These are phyloP conservation scores for Pseudochromis fuscus DNA, from an alignment of 2,797 vertebrate species.

Conservation along the genomic window DNA sequence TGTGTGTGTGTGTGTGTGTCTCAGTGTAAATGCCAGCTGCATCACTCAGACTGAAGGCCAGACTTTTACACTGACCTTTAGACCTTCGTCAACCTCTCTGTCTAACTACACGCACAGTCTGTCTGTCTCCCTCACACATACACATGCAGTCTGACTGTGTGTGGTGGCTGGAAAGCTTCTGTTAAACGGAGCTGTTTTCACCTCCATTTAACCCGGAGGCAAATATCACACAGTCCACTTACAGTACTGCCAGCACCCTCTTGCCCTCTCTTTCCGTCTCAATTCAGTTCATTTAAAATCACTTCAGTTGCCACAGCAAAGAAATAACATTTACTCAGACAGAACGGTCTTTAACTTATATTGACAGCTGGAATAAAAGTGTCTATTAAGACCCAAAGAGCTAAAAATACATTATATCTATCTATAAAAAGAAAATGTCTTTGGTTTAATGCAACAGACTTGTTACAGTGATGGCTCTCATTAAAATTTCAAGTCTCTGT, in stretches of 20 bases:
- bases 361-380: neutral
- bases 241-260: slow-evolving; percentile 1
- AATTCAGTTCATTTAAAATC: slow-evolving; percentile 12
- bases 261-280: neutral
- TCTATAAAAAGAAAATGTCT: too few relatives aligned
- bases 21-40: slow-evolving; percentile 59
- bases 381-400: too few relatives aligned
- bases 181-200: slow-evolving; percentile 48
- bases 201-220: slow-evolving; percentile 64
- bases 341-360: neutral
- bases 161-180: slow-evolving; percentile 46
- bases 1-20: neutral
- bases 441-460: neutral
- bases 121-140: slow-evolving; percentile 25
- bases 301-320: neutral
- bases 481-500: too few relatives aligned
- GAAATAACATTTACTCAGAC: neutral
- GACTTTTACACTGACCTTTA: slow-evolving; percentile 71
- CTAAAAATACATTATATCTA: too few relatives aligned
- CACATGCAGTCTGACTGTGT: slow-evolving; percentile 19
- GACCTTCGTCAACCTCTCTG: slow-evolving; percentile 64
- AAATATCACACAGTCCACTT: slow-evolving; percentile 48
- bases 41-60: slow-evolving; percentile 60
- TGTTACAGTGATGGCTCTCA: neutral
- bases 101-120: slow-evolving; percentile 40